Evolutionary conservation across 1,140 invertebrate genomes (phyloP).

Genomic region (Drosophila pseudoananassae): DNA sequence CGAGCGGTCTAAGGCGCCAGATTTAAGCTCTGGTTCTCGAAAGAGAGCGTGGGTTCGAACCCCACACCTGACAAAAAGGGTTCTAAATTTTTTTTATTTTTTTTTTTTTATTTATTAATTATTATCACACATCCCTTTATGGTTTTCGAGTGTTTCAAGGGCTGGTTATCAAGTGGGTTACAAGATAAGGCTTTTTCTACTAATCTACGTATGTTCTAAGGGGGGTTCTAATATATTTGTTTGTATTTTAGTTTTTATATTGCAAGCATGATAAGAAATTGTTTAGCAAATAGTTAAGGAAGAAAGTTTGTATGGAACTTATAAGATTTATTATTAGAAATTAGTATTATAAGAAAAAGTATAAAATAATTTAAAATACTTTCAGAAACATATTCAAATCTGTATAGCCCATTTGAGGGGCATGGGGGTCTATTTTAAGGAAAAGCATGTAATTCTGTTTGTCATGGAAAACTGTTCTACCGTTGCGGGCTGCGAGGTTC

Average conservation of each 20-base stretch:
- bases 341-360: no score
- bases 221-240: not conserved
- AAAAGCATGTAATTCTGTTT: conserved; percentile 14
- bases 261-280: not conserved
- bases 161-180: not conserved
- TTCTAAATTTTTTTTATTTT: conserved; percentile 21
- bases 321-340: no score
- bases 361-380: no score
- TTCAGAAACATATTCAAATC: no score
- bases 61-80: conserved; percentile 88
- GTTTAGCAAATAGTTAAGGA: not conserved
- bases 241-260: not conserved
- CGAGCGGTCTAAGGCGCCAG: conserved; percentile 90
- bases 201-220: conserved; percentile 76
- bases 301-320: not conserved
- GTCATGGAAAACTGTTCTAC: conserved; percentile 55
- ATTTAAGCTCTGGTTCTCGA: conserved; percentile 90
- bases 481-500: conserved; percentile 31
- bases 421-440: not conserved
- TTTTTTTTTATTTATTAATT: conserved; percentile 12
- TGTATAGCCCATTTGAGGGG: not conserved
- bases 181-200: not conserved
- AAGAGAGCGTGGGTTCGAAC: conserved; percentile 90
- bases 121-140: not conserved
- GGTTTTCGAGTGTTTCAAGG: no score